phyloP scores from a whole-genome alignment of 2,888 invertebrate species.

The Caenorhabditis becei region DNA sequence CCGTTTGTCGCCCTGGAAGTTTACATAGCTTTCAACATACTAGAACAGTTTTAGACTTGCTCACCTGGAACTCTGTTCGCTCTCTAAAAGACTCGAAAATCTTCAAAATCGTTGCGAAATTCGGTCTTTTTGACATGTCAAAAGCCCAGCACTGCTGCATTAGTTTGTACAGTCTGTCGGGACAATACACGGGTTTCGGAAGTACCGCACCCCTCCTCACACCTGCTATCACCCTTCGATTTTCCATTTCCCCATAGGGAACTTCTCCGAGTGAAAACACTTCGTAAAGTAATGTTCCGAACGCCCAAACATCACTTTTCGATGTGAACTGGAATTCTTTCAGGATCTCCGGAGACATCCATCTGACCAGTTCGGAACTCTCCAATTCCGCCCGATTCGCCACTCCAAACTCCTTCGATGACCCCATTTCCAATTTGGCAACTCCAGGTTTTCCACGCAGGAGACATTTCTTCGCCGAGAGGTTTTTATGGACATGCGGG shows the following conservation, averaged over 20 bases:
- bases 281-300: conserved; percentile 91
- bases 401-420: conserved; percentile 13
- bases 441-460: conserved; percentile 25
- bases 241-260: conserved; percentile 94
- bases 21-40: too few species aligned
- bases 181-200: conserved; percentile 88
- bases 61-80: conserved; percentile 71
- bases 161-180: conserved; percentile 84
- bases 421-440: conserved; percentile 48
- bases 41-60: too few species aligned
- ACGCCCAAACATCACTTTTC: conserved; percentile 94
- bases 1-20: conserved; percentile 59
- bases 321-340: conserved; percentile 96
- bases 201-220: conserved; percentile 86
- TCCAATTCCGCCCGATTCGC: conserved; percentile 32
- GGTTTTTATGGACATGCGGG: conserved; percentile 52
- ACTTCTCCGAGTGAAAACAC: conserved; percentile 96
- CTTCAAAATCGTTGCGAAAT: conserved; percentile 64
- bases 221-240: conserved; percentile 82
- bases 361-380: conserved; percentile 84
- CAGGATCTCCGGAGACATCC: conserved; percentile 98
- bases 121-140: conserved; percentile 69
- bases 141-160: conserved; percentile 70
- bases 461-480: conserved; percentile 48
- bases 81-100: conserved; percentile 74